Base-by-base conservation (phyloP, 2,888 invertebrate species). In the Troides aeacus region DNA sequence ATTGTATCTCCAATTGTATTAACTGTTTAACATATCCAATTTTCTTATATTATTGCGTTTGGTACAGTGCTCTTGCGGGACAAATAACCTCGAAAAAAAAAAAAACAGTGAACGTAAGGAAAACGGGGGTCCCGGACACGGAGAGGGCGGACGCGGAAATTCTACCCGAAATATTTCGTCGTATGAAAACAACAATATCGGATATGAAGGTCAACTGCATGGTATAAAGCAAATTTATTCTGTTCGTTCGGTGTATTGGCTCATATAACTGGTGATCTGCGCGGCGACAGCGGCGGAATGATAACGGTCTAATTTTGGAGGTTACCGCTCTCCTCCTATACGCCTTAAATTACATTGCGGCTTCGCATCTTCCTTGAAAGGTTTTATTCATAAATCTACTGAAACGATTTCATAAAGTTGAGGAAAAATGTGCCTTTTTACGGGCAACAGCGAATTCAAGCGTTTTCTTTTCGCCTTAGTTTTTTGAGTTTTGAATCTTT, bases 311-410 rank as follows among this genome's bases (percentile, higher is more conserved):
- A 89, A 91, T 92, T 91, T 90, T 75, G 84, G 83, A 85, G 85
- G 85, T 84, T 79, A 81, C 83, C 81, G 81, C 82, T 82, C 84
- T 83, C 81, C 84, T 83, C 85, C 88, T 84, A 81, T 83, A 87
- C 84, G 85, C 85, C 82, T 87, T 87, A 90, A 90, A 90, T 92
- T 91, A 91, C 90, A 86, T 85, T 86, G 86, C 84, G 86, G 87
- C 80, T 81, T 81, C 87, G 83, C 85, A 87, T 87, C 88, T 84
- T 79, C 87, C 86, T 85, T 90, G 89, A 90, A 90, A 92, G 90
- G 91, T 91, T 91, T 91, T 89, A 90, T 91, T 91, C 90, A 92
- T 92, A 92, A 91, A 92, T 92, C 91, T 90, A 86, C 82, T 81
- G 84, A 78, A 88, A 87, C 88, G 85, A 89, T 90, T 87, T 90